Evolutionary conservation across 2,797 vertebrate genomes (phyloP), one percentile per base, ranked within the genome.

Genomic region (Clarias fuscus): DNA sequence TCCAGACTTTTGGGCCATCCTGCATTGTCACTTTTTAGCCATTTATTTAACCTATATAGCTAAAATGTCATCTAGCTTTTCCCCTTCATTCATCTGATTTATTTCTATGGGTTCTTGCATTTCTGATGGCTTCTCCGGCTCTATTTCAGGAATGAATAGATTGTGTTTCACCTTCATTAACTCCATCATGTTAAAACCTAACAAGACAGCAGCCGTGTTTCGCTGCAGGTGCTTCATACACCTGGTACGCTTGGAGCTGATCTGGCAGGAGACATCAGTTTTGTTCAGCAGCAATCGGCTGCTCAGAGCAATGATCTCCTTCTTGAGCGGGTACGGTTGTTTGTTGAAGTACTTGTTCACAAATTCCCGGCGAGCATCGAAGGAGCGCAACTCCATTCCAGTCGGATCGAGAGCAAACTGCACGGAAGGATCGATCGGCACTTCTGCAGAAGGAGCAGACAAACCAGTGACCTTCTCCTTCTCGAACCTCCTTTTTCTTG

Each of bases 111-210:
- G 40, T 64, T 64, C 43, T 59, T 6, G 18, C 20, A 30, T 33
- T 13, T 70, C 59, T 1, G 40, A 1, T 40, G 65, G 64, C 64
- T 75, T 89, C 71, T 91, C 89, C 0, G 91, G 67, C 75, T 86
- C 82, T 72, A 89, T 91, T 75, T 95, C 93, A 82, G 92, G 93
- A 67, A 93, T 90, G 43, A 89, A 24, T 22, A 89, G 93, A 84
- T 92, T 94, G 91, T 99, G 98, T 92, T 97, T 97, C 20, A 99
- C 84, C 86, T 95, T 97, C 90, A 92, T 96, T 88, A 99, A 86
- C 91, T 97, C 96, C 0, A 93, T 93, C 97, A 99, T 97, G 92
- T 96, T 97, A 93, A 99, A 99, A 83, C 98, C 98, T 81, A 99
- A 90, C 79, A 99, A 93, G 73, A 99, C 92, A 64, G 92, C 94